Percentiles rank a stretch among this genome's conserved stretches.
phyloP scores from a whole-genome alignment of 2,797 vertebrate species.

The Orestias chungarensis region DNA sequence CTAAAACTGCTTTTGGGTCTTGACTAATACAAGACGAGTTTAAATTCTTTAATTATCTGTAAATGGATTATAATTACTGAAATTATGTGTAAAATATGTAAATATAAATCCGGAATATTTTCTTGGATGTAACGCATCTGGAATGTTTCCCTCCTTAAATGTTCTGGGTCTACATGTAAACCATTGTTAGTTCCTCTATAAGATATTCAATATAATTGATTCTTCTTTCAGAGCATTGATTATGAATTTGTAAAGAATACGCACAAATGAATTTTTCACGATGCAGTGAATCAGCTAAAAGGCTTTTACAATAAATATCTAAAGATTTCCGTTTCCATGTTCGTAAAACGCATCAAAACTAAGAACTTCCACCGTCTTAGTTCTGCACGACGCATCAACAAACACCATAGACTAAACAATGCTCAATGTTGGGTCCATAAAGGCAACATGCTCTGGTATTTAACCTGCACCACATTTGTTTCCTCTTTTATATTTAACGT shows the following conservation, averaged over 20 bases:
- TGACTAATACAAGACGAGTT: slow-evolving; percentile 16
- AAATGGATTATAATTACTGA: slow-evolving; percentile 19
- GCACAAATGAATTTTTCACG: background rate
- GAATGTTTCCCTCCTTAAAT: slow-evolving; percentile 6
- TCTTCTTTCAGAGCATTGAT: background rate
- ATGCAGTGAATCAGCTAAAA: background rate
- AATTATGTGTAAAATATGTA: slow-evolving; percentile 62
- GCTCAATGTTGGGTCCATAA: too few species aligned
- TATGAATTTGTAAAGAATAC: background rate
- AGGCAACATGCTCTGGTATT: background rate
- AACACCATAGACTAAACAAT: background rate
- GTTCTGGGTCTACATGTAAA: slow-evolving; percentile 8
- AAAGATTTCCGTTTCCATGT: background rate
- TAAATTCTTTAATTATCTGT: slow-evolving; percentile 13
- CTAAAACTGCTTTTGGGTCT: background rate
- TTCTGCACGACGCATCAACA: background rate
- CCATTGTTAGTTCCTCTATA: slow-evolving; percentile 10
- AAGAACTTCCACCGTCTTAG: background rate
- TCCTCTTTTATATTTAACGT: background rate
- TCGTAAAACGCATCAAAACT: background rate
- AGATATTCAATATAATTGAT: background rate
- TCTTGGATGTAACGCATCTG: slow-evolving; percentile 11
- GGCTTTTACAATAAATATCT: background rate
- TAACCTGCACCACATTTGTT: background rate
- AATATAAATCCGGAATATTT: slow-evolving; percentile 51